phyloP scores from a whole-genome alignment of 2,888 invertebrate genomes.

The Halocaridina rubra region DNA sequence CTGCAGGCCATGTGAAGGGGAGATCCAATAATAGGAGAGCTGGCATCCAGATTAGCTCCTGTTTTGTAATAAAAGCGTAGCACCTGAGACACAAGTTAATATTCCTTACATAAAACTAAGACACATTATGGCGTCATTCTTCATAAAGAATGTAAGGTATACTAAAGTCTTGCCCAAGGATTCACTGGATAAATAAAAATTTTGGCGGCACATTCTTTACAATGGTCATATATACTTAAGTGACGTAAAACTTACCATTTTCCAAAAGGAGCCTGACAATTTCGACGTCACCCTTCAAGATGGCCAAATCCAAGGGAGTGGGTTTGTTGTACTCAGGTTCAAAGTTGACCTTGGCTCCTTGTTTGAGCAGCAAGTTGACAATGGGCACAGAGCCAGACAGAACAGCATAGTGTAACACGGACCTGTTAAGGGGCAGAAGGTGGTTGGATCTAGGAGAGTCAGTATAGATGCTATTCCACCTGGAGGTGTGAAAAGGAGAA shows the following conservation, averaged over 20 bases:
- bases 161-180: no score
- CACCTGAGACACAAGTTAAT: no score
- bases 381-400: constrained; percentile 79
- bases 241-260: constrained; percentile 75
- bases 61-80: no score
- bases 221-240: no score
- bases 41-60: constrained; percentile 84
- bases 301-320: constrained; percentile 86
- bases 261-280: constrained; percentile 78
- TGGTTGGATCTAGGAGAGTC: constrained; percentile 12
- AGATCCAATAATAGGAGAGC: constrained; percentile 83
- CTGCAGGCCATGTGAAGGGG: constrained; percentile 86
- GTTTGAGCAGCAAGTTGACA: constrained; percentile 82
- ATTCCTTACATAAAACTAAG: no score
- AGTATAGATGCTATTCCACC: constrained; percentile 30
- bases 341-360: constrained; percentile 81
- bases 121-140: no score
- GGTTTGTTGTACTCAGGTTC: constrained; percentile 76
- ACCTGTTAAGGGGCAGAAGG: constrained; percentile 67
- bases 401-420: constrained; percentile 89
- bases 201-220: no score
- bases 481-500: neutral
- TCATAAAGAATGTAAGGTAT: no score
- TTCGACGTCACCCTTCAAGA: constrained; percentile 82
- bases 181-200: no score